These are phyloP conservation scores for Halotydeus destructor DNA, from an alignment of 1,140 invertebrate genomes.

Conservation along the genomic window DNA sequence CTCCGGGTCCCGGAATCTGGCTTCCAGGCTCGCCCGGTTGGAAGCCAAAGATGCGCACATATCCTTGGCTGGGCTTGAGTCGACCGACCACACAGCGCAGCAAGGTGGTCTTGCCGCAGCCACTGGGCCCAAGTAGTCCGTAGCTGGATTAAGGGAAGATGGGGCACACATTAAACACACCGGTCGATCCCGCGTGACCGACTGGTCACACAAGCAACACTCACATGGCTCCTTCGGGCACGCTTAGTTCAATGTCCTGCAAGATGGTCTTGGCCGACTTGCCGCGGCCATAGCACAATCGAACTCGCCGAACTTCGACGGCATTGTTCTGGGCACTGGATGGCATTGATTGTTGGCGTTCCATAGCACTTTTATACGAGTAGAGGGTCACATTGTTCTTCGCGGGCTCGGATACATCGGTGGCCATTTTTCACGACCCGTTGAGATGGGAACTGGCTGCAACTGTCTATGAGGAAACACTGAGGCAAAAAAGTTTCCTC, in stretches of 20 bases:
- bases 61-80: conserved; percentile 51
- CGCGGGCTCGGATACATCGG: no score
- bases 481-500: no score
- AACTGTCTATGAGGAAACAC: no score
- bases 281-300: conserved; percentile 15
- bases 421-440: no score
- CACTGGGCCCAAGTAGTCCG: conserved; percentile 37
- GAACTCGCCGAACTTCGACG: conserved; percentile 13
- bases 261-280: conserved; percentile 12
- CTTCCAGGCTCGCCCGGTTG: conserved; percentile 48
- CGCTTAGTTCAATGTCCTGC: conserved; percentile 15
- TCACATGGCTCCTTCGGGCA: conserved; percentile 18
- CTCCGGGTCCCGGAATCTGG: conserved; percentile 66
- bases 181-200: neutral
- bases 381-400: no score
- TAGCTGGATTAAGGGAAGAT: conserved; percentile 34
- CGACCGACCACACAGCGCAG: conserved; percentile 68
- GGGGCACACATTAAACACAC: neutral
- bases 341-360: no score
- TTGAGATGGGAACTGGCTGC: no score
- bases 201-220: conserved; percentile 4
- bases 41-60: conserved; percentile 64
- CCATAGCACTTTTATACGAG: no score
- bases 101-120: conserved; percentile 51
- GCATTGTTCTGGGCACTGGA: no score